Evolutionary conservation across 1,140 invertebrate genomes (phyloP), one percentile per base, ranked within the genome.

Genomic region (Drosophila bipectinata): DNA sequence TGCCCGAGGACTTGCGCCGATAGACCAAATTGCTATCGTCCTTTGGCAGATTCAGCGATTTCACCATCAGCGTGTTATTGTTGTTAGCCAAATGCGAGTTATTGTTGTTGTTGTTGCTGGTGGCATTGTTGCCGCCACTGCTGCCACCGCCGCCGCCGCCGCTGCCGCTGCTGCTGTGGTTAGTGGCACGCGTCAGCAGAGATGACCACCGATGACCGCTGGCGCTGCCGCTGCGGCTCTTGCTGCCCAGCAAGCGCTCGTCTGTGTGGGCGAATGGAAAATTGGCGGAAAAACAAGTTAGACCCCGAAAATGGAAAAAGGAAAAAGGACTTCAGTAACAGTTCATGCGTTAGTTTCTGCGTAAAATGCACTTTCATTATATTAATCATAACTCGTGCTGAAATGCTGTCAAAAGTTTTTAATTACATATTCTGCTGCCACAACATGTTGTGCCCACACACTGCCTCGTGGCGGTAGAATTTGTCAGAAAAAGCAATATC

Each of bases 1-100:
- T 94, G 75, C 93, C 93, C 15, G 94, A 94, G 6, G 93, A 94
- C 83, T 94, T 94, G 3, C 94, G 91, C 6, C 94, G 91, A 14
- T 93, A 88, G 34, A 94, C 94, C 58, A 92, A 71, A 45, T 80
- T 66, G 71, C 92, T 92, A 24, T 94, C 94, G 75, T 94, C 94
- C 74, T 90, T 91, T 24, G 90, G 90, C 37, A 91, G 64, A 81
- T 91, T 90, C 63, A 91, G 73, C 60, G 87, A 91, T 64, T 84
- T 91, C 15, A 85, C 83, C 82, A 85, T 90, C 21, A 85, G 10
- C 91, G 92, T 34, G n/a, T 87, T 90, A 24, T 90, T 90, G 78
- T 90, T 90, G 61, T 84, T 88, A 24, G 59, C 77, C 44, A 81
- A 37, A 57, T 80, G 75, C 28, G 47, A 54, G 28, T 88, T 88